Conservation (phyloP, 2,113 vertebrate genomes). For the Percopsis transmontana region DNA sequence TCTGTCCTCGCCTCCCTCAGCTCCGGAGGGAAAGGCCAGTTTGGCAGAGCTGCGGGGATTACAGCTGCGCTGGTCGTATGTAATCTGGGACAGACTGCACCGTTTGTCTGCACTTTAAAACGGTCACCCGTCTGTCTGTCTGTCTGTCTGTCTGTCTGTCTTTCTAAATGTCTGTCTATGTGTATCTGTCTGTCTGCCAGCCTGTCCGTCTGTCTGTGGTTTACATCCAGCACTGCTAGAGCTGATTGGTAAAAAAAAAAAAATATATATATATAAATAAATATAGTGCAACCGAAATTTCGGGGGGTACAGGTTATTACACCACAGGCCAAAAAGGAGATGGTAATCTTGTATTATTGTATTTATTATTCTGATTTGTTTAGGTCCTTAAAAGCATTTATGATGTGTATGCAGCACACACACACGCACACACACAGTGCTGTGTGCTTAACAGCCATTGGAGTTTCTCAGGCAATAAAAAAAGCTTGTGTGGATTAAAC, state of each 20-base stretch:
- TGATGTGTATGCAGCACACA: background rate
- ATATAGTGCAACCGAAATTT: constrained; percentile 59
- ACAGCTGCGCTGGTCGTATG: constrained; percentile 56
- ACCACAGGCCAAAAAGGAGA: constrained; percentile 37
- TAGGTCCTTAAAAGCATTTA: too few relatives aligned
- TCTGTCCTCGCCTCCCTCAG: constrained; percentile 8
- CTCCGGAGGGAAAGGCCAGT: constrained; percentile 62
- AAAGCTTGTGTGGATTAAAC: constrained; percentile 61
- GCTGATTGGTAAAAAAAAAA: too few relatives aligned
- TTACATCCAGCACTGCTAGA: constrained; percentile 43
- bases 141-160: constrained; percentile 26
- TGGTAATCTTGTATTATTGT: too few relatives aligned
- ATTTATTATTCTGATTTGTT: too few relatives aligned
- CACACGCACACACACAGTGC: constrained; percentile 24
- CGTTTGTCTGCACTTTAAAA: constrained; percentile 70
- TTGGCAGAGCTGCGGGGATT: constrained; percentile 68
- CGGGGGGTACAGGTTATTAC: constrained; percentile 1
- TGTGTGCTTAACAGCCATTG: constrained; percentile 60
- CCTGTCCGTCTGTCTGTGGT: constrained; percentile 17
- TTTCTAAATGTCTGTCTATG: constrained; percentile 1
- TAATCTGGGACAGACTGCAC: constrained; percentile 71
- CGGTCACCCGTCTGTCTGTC: constrained; percentile 41
- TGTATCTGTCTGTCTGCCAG: constrained; percentile 21
- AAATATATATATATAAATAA: constrained; percentile 50
- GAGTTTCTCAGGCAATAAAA: constrained; percentile 65